Conservation (phyloP, 2,113 vertebrate species). For the Callospermophilus lateralis region DNA sequence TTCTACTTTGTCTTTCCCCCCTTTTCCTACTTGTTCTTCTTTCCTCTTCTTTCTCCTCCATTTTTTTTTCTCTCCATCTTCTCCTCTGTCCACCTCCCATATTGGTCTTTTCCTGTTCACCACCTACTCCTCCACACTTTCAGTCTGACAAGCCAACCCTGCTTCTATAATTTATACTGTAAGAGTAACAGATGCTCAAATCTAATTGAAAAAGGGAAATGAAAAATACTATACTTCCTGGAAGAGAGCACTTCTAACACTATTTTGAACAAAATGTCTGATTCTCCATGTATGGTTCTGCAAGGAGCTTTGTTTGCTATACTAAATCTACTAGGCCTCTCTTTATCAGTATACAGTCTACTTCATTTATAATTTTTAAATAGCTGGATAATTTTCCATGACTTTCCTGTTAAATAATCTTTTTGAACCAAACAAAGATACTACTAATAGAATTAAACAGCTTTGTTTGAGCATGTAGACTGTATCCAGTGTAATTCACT, state of each 20-base stretch:
- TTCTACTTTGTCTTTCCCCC: background rate
- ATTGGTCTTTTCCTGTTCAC: background rate
- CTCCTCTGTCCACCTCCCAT: background rate
- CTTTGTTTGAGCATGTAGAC: background rate
- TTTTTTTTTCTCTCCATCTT: background rate
- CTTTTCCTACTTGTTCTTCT: background rate
- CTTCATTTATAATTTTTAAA: conserved; percentile 33
- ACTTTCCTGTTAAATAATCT: background rate
- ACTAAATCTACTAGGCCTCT: background rate
- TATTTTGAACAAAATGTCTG: background rate
- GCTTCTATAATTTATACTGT: background rate
- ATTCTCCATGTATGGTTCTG: background rate
- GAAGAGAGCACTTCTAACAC: background rate
- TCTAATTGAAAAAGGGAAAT: background rate
- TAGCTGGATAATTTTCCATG: background rate
- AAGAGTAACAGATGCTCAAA: background rate
- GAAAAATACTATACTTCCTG: background rate
- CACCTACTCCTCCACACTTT: no score
- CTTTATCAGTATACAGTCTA: background rate
- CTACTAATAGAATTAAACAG: background rate
- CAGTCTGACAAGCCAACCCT: background rate
- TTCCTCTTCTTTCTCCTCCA: background rate
- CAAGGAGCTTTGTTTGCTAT: background rate
- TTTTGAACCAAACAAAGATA: background rate
- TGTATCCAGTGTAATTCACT: background rate